Percentiles rank a stretch among this genome's conserved stretches.
phyloP scores from a whole-genome alignment of 2,113 vertebrate species.

The Aldabrachelys gigantea region DNA sequence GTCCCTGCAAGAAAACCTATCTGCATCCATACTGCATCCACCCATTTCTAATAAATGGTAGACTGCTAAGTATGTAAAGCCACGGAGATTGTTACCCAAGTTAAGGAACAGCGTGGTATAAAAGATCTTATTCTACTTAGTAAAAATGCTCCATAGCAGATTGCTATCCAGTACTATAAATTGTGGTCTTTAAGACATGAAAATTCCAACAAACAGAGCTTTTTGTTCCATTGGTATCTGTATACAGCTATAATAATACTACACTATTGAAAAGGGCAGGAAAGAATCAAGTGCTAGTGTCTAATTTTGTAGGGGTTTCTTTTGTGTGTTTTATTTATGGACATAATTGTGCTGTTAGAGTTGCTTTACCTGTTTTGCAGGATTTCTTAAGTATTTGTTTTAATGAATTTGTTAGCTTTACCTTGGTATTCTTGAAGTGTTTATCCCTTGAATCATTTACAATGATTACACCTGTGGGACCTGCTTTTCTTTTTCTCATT shows the following conservation, averaged over 20 bases:
- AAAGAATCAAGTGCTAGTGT: neutral
- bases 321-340: neutral
- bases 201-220: neutral
- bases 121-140: neutral
- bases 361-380: neutral
- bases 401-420: neutral
- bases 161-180: neutral
- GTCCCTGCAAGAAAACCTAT: constrained; percentile 44
- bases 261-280: neutral
- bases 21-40: neutral
- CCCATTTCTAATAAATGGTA: neutral
- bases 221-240: neutral
- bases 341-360: neutral
- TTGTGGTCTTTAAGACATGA: neutral
- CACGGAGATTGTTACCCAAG: neutral
- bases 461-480: neutral
- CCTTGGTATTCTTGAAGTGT: neutral
- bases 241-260: neutral
- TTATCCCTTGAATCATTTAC: neutral
- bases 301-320: neutral
- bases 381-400: neutral
- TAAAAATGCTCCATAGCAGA: neutral
- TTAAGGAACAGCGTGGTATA: neutral
- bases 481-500: neutral
- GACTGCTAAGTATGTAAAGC: neutral